Percentiles rank a stretch among this genome's conserved stretches.
Conservation (phyloP, 2,113 vertebrate genomes). For the Notechis scutatus region DNA sequence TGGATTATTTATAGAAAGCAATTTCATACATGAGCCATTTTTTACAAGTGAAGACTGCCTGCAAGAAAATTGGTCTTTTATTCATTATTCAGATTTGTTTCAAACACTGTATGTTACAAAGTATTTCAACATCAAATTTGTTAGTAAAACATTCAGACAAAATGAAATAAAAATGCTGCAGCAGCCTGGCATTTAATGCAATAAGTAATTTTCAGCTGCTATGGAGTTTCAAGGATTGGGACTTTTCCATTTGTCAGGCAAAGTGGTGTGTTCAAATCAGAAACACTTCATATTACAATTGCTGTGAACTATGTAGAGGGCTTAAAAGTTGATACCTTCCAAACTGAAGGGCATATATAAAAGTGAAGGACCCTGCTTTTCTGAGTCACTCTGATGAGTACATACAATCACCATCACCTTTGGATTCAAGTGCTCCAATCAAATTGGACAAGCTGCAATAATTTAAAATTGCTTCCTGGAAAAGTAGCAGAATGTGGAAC, state of each 20-base stretch:
- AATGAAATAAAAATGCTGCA: constrained; percentile 28
- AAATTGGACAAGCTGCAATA: constrained; percentile 60
- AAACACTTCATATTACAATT: constrained; percentile 55
- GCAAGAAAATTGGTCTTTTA: neutral
- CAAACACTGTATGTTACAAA: neutral
- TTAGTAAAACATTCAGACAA: neutral
- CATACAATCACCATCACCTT: constrained; percentile 34
- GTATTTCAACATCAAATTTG: constrained; percentile 13
- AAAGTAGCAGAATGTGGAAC: constrained; percentile 52
- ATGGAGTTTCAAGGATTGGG: constrained; percentile 48
- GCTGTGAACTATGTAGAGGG: constrained; percentile 29
- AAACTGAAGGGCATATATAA: constrained; percentile 45
- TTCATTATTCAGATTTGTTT: constrained; percentile 14
- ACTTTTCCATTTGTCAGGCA: constrained; percentile 51
- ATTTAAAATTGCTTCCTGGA: constrained; percentile 63
- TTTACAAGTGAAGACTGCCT: neutral
- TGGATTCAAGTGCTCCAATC: constrained; percentile 56
- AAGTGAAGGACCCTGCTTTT: constrained; percentile 40
- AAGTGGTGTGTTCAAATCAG: constrained; percentile 54
- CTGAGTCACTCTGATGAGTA: constrained; percentile 29
- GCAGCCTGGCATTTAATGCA: constrained; percentile 35
- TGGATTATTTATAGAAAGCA: neutral
- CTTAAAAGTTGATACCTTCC: constrained; percentile 28
- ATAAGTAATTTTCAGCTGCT: constrained; percentile 24
- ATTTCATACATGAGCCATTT: neutral